A percentile compares a stretch with the other conserved stretches of the same genome.
phyloP scores from a whole-genome alignment of 2,888 invertebrate genomes.

The Chymomyza procnemis region DNA sequence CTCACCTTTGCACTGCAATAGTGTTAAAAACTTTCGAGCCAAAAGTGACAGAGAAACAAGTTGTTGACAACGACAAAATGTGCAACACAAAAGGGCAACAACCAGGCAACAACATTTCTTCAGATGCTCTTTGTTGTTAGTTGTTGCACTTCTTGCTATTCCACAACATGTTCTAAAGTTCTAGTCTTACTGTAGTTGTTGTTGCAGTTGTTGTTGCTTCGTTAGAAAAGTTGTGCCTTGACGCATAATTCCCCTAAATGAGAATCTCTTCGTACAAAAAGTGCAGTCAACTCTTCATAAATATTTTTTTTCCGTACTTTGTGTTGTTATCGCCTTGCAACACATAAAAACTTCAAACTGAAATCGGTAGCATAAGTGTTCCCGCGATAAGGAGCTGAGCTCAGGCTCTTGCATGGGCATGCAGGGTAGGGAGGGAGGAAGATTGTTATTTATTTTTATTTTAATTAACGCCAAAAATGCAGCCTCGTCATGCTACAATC shows the following conservation, averaged over 20 bases:
- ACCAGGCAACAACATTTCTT: conserved; percentile 9
- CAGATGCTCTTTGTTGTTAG: conserved; percentile 15
- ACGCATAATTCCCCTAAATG: conserved; percentile 61
- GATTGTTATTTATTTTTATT: conserved; percentile 51
- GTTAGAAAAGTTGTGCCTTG: conserved; percentile 46
- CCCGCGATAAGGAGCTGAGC: neutral
- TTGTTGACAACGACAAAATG: conserved; percentile 49
- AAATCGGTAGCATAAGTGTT: neutral
- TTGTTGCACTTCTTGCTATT: neutral
- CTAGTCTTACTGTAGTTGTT: conserved; percentile 1
- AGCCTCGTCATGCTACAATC: conserved; percentile 7
- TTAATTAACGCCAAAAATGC: conserved; percentile 60
- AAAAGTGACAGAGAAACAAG: conserved; percentile 26
- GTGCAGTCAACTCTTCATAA: conserved; percentile 52
- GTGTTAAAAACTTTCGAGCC: conserved; percentile 11
- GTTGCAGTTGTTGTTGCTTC: conserved; percentile 11
- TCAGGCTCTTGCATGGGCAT: neutral
- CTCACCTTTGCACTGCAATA: neutral
- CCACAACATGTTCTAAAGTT: no score
- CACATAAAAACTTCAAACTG: neutral
- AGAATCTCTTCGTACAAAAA: conserved; percentile 30
- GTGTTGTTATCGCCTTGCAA: conserved; percentile 55
- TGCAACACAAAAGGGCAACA: conserved; percentile 14
- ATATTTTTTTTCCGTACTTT: neutral
- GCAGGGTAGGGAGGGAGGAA: no score